Evolutionary conservation across 2,888 invertebrate genomes (phyloP).

Genomic region (Apamea anceps): DNA sequence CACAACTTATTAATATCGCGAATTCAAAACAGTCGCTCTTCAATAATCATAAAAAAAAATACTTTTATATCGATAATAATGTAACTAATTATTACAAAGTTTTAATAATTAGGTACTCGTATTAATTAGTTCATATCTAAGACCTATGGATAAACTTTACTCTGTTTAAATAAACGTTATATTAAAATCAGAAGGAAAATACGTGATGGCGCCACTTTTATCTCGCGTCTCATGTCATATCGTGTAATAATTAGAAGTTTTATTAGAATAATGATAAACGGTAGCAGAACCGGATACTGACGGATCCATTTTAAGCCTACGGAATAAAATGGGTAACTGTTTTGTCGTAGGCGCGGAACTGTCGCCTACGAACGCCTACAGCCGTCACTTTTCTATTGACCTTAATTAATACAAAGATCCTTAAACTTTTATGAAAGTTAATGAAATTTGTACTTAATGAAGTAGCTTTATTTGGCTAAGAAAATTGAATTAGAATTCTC

Average conservation of each 20-base stretch:
- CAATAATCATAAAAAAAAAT: constrained; percentile 41
- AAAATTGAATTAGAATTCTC: constrained; percentile 6
- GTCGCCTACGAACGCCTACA: constrained; percentile 55
- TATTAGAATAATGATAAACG: constrained; percentile 61
- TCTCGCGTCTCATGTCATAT: constrained; percentile 56
- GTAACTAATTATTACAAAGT: constrained; percentile 62
- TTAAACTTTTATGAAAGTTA: constrained; percentile 37
- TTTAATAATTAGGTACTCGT: constrained; percentile 34
- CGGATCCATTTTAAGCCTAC: constrained; percentile 51
- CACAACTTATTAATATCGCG: constrained; percentile 50
- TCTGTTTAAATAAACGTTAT: constrained; percentile 14
- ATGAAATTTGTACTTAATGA: constrained; percentile 17
- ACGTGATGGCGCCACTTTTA: constrained; percentile 60
- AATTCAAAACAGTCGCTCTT: constrained; percentile 43
- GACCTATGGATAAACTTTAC: constrained; percentile 56
- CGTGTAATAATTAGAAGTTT: constrained; percentile 57
- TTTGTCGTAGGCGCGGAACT: constrained; percentile 47
- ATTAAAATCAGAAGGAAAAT: constrained; percentile 36
- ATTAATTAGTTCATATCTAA: constrained; percentile 47
- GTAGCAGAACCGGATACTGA: constrained; percentile 53
- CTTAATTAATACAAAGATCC: constrained; percentile 51
- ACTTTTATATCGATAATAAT: constrained; percentile 45
- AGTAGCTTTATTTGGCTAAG: not conserved
- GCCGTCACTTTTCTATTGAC: constrained; percentile 43
- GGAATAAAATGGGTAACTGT: constrained; percentile 55